phyloP scores from a whole-genome alignment of 2,113 vertebrate genomes.

The Tetrao urogallus region DNA sequence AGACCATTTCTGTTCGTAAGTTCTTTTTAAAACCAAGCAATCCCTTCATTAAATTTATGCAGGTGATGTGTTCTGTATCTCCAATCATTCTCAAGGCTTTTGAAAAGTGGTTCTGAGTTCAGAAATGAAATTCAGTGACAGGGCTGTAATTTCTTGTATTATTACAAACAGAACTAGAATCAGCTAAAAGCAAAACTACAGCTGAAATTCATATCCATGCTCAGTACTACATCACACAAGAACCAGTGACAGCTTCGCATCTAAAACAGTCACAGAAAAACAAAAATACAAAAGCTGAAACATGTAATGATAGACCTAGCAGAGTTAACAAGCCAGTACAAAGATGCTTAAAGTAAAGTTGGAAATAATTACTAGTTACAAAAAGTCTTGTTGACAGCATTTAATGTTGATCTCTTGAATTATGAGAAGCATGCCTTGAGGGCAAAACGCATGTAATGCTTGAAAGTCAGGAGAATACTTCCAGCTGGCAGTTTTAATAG shows the following conservation, averaged over 20 bases:
- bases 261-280: background rate
- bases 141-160: background rate
- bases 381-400: slow-evolving; percentile 52
- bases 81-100: background rate
- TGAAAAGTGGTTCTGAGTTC: background rate
- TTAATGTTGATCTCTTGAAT: slow-evolving; percentile 35
- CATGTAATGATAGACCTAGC: background rate
- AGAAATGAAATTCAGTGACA: background rate
- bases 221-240: background rate
- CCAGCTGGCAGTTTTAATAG: slow-evolving; percentile 57
- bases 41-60: background rate
- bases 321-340: slow-evolving; percentile 32
- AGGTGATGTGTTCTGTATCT: background rate
- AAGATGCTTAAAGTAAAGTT: slow-evolving; percentile 44
- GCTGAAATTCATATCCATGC: background rate
- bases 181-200: background rate
- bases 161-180: background rate
- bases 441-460: slow-evolving; percentile 19
- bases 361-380: slow-evolving; percentile 56
- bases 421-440: slow-evolving; percentile 15
- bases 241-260: background rate
- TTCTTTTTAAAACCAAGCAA: background rate
- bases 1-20: background rate
- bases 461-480: slow-evolving; percentile 21
- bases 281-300: slow-evolving; percentile 2